These are phyloP conservation scores for Bombylius major DNA, from an alignment of 2,888 invertebrate species.

Conservation along the genomic window DNA sequence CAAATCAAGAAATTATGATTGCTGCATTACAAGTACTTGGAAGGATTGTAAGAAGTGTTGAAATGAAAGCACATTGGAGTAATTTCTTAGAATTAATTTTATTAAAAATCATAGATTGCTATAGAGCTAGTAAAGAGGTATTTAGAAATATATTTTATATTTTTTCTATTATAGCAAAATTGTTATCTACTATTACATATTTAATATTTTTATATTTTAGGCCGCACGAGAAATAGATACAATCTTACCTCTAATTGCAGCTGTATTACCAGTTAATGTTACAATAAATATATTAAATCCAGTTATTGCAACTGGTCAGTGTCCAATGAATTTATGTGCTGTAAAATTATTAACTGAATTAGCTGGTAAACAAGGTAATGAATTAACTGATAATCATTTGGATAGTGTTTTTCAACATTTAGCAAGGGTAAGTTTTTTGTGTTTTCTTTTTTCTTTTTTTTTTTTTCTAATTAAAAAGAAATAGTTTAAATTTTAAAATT, in stretches of 20 bases:
- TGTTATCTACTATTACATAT: no score
- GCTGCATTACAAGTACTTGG: constrained; percentile 69
- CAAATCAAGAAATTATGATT: constrained; percentile 50
- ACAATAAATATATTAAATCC: constrained; percentile 57
- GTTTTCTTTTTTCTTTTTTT: not conserved
- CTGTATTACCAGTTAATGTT: constrained; percentile 67
- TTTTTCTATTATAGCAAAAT: not conserved
- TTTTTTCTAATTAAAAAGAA: no score
- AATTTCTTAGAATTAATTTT: constrained; percentile 85
- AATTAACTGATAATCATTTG: constrained; percentile 62
- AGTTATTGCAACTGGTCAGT: constrained; percentile 75
- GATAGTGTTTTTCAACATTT: constrained; percentile 77
- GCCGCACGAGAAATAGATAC: constrained; percentile 77
- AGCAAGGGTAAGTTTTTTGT: constrained; percentile 49
- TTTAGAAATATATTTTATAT: constrained; percentile 3
- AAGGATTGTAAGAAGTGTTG: constrained; percentile 69
- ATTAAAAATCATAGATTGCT: constrained; percentile 76
- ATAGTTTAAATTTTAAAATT: not conserved
- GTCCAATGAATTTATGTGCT: constrained; percentile 80
- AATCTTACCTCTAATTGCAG: constrained; percentile 61
- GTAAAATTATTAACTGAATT: constrained; percentile 82
- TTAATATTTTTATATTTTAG: no score
- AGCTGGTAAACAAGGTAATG: constrained; percentile 60
- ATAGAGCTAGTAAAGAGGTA: constrained; percentile 58
- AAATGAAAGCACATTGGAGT: constrained; percentile 66